A percentile compares a stretch with the other conserved stretches of the same genome.
Evolutionary conservation across 2,113 vertebrate species (phyloP).

Genomic region (Phaethon lepturus): DNA sequence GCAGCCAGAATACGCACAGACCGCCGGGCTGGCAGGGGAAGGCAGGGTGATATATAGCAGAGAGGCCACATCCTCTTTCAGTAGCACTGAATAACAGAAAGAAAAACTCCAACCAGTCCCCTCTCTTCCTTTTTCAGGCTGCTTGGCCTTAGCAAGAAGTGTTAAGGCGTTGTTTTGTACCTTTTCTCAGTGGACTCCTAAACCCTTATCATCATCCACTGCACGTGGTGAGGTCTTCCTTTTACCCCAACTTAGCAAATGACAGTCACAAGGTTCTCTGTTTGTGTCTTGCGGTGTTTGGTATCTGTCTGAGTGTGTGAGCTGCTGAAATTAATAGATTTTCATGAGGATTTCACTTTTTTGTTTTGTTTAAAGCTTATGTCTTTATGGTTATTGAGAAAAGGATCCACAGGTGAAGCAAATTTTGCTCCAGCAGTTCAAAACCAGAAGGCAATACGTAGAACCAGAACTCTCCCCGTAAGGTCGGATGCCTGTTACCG

Average conservation of each 20-base stretch:
- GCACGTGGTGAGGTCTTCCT: neutral
- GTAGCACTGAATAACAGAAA: neutral
- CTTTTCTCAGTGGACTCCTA: neutral
- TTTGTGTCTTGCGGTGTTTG: neutral
- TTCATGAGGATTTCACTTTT: neutral
- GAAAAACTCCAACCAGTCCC: neutral
- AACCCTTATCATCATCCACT: neutral
- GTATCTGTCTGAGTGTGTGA: neutral
- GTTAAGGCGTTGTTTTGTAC: neutral
- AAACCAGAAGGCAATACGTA: neutral
- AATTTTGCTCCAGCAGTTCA: neutral
- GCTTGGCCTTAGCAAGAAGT: neutral
- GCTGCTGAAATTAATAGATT: neutral
- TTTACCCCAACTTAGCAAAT: neutral
- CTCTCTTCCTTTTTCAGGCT: neutral
- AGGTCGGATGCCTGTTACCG: neutral
- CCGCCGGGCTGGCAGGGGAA: neutral
- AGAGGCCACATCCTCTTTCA: neutral
- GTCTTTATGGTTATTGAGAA: neutral
- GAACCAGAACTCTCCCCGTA: neutral
- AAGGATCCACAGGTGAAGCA: neutral
- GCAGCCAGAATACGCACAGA: neutral
- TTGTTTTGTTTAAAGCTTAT: neutral
- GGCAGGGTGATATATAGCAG: neutral
- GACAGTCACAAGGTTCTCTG: neutral